Conservation (phyloP, 64 coral and sea anemone species). For the Acropora tenuis region DNA sequence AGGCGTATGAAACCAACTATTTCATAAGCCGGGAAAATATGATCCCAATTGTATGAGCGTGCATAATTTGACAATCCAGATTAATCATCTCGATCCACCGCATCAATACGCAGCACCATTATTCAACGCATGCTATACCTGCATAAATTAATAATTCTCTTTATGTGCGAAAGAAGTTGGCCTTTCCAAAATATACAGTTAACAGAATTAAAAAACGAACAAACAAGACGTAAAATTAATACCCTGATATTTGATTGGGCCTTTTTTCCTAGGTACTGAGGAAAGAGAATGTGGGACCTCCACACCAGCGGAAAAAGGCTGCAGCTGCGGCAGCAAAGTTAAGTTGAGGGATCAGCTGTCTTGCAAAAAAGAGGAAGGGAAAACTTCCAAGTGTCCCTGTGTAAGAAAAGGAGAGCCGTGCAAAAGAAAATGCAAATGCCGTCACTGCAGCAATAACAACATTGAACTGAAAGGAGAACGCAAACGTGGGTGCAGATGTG, state of each 20-base stretch:
- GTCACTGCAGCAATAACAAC: not conserved
- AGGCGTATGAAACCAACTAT: not conserved
- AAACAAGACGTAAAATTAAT: not conserved
- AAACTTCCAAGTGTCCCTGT: not conserved
- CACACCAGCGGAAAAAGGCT: not conserved
- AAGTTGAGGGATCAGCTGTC: not conserved
- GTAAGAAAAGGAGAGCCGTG: not conserved
- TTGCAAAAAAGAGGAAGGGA: not conserved
- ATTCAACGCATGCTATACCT: not conserved
- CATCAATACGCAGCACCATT: not conserved
- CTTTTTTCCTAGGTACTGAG: not conserved
- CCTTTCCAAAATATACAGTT: not conserved
- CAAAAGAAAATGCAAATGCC: not conserved
- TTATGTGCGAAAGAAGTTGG: not conserved
- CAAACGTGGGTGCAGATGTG: constrained; percentile 1
- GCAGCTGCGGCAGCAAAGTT: not conserved
- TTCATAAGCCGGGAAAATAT: not conserved
- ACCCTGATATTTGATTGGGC: not conserved
- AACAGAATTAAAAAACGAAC: not conserved
- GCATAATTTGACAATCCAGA: not conserved
- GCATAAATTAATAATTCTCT: not conserved
- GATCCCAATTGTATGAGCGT: not conserved
- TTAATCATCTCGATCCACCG: not conserved
- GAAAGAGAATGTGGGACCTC: not conserved
- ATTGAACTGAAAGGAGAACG: not conserved